Base-by-base conservation (phyloP, 2,888 invertebrate genomes). In the Pachydiplax longipennis region DNA sequence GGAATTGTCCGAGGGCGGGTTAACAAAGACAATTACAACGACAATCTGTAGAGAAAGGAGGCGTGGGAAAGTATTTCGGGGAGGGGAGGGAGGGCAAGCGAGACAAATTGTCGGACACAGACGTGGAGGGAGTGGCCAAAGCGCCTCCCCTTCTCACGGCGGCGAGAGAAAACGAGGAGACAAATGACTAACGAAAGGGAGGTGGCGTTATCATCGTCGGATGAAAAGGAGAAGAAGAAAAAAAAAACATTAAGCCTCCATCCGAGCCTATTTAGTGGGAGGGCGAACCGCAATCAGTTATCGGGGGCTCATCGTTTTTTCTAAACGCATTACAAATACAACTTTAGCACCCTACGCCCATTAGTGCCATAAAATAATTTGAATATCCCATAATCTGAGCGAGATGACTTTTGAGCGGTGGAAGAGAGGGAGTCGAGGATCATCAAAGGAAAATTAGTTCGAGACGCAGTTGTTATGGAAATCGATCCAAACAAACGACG, bases 71-170 rank as follows among this genome's bases (percentile, higher is more conserved):
- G 61, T 58, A n/a, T n/a, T 31, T 18, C 12, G 48, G 37, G 6
- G 18, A n/a, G 35, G 80, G 35, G 80, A 35, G 80, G 15, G 80
- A 37, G 35, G 35, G 37, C 40, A 58, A 58, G 83, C 58, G 83
- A 83, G 83, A 83, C 83, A 83, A 83, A 83, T 83, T 83, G 83
- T 53, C 58, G 83, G 83, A 35, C 83, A 31, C 58, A 58, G 35
- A 22, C 58, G 12, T 6, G 12, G 65, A 65, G 65, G 83, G 58
- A 58, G 58, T 31, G 83, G 83, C 83, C 13, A 65, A 22, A 65
- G 25, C 22, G 65, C 8, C 65, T 65, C 65, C 25, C 18, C 65
- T 22, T 65, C 65, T 65, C 22, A 25, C n/a, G 25, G 44, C 44
- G n/a, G 25, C n/a, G n/a, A 65, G n/a, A 65, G 65, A 25, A 31